Base-by-base conservation (phyloP, 2,113 vertebrate genomes). In the Malurus melanocephalus region DNA sequence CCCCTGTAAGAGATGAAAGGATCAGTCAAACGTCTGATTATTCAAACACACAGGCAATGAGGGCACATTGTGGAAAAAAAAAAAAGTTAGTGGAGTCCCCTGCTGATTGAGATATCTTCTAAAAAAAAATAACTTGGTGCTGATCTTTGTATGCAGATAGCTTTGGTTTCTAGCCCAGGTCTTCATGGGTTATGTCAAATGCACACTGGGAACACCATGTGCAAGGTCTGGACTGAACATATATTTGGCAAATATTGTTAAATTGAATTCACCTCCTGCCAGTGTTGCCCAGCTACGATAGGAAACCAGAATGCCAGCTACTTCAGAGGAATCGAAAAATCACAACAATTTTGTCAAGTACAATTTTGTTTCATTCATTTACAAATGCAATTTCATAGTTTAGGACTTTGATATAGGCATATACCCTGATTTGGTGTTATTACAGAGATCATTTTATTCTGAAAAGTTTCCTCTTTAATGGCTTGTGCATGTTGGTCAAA, bases 71-170 rank as follows among this genome's bases (percentile, higher is more conserved):
- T 90, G 82, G n/a, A 60, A 64, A 79, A 80, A 92, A 80, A 92
- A 94, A 89, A 93, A 91, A 93, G 84, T 96, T 93, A 93, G 76
- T 80, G 27, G 82, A 95, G 96, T 96, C 97, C 96, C 98, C 98
- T 61, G 97, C 97, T 98, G 98, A 99, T 99, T 99, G 98, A 99
- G 98, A 98, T 97, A 97, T 99, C 98, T 98, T 97, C 97, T 97
- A 77, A 92, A 94, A 88, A 95, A 95, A 91, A 95, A 92, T 73
- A 96, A 94, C 94, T 96, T 94, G 32, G 64, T 93, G 93, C 88
- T 96, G 94, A 88, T 92, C 86, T 88, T 90, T 90, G 88, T 92
- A 93, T 71, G 80, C 45, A 89, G 88, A 82, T 79, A 95, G 92
- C 68, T 2, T 35, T 89, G 79, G 94, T 88, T 91, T 91, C 94